Evolutionary conservation across 1,140 invertebrate genomes (phyloP), one percentile per base, ranked within the genome.

Genomic region (Lasaia peninsularis): DNA sequence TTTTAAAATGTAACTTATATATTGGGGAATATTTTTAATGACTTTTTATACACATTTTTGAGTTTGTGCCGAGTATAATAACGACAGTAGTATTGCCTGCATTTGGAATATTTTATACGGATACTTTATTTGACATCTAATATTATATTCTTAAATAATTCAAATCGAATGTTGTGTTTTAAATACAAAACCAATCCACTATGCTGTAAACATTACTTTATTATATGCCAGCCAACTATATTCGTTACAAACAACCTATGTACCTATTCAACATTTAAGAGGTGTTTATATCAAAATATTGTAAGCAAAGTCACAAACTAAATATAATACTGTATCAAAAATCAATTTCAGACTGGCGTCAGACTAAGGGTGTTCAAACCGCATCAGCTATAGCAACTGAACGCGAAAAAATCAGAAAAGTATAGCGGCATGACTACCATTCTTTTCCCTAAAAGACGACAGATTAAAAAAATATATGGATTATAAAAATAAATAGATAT

Each of bases 181-280:
- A 16, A 40, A 18, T 12, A 40, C 16, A 40, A 7, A 40, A 40
- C 37, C 37, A 18, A 40, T 40, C 37, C 37, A 16, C 16, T 40
- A 40, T 10, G 14, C 16, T 40, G 24, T 40, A 18, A 16, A 40
- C 37, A 18, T 40, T 18, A 40, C 37, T 40, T 8, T 40, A 18
- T 16, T 40, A 40, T 18, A 40, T 40, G 3, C 16, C 37, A 59
- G 59, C 63, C 56, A 54, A 49, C 37, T 57, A 33, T 35, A 52
- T 52, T 44, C 52, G 52, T 62, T 62, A 62, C 54, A 57, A 62
- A 68, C 52, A 60, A 69, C 59, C 64, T 65, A 69, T 63, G 57
- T 67, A 70, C 56, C 67, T 69, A 68, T 68, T 69, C 69, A 75
- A 77, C 67, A 62, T 69, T 66, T 80, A 71, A 71, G 77, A 75